phyloP scores from a whole-genome alignment of 2,888 invertebrate genomes.

The Digitonthophagus gazella region DNA sequence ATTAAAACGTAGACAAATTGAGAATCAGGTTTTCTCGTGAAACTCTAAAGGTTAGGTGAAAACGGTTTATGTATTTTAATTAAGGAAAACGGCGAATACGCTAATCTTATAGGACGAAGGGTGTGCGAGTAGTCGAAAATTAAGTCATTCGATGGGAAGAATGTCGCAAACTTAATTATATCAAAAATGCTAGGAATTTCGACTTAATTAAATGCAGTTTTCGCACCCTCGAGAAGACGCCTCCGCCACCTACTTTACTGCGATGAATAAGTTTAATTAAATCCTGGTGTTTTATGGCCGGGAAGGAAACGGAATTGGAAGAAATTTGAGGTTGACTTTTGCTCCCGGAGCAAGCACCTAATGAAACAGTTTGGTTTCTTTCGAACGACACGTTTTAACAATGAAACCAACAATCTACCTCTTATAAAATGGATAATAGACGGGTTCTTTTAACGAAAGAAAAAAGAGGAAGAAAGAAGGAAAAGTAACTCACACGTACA shows the following conservation, averaged over 20 bases:
- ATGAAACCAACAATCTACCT: too few species aligned
- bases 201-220: constrained; percentile 54
- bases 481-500: too few species aligned
- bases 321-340: too few species aligned
- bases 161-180: constrained; percentile 52
- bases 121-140: constrained; percentile 38
- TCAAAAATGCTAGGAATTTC: constrained; percentile 53
- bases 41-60: too few species aligned
- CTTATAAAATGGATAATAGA: too few species aligned
- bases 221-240: constrained; percentile 34
- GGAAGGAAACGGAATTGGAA: background rate
- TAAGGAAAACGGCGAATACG: constrained; percentile 11
- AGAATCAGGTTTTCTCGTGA: too few species aligned
- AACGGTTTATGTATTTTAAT: constrained; percentile 15
- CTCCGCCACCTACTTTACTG: constrained; percentile 49
- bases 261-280: constrained; percentile 55
- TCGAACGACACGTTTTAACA: too few species aligned
- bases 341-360: too few species aligned
- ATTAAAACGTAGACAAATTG: too few species aligned
- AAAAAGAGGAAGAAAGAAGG: too few species aligned
- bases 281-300: constrained; percentile 50
- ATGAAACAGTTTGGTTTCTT: too few species aligned
- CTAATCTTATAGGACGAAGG: constrained; percentile 15
- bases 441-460: too few species aligned
- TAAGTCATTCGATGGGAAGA: constrained; percentile 50